These are phyloP conservation scores for Ophion obscuratus DNA, from an alignment of 2,888 invertebrate species.

Conservation along the genomic window DNA sequence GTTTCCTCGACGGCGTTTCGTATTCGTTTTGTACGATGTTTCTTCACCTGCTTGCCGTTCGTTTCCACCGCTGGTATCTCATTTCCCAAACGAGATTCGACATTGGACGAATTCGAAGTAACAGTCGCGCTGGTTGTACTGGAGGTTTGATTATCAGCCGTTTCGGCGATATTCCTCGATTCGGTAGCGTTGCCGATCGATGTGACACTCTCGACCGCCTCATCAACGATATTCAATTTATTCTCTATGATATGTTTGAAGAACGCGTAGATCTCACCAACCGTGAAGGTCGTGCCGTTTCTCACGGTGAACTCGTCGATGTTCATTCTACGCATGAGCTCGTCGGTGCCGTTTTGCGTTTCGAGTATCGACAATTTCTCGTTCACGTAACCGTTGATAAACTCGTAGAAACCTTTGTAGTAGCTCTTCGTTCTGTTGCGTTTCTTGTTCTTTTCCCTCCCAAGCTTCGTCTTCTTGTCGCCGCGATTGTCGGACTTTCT, in stretches of 20 bases:
- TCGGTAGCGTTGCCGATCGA: conserved; percentile 52
- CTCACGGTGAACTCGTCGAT: conserved; percentile 79
- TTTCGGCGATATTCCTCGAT: conserved; percentile 29
- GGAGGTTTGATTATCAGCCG: conserved; percentile 58
- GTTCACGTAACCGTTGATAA: conserved; percentile 81
- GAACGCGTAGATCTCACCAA: conserved; percentile 82
- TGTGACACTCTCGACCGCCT: conserved; percentile 44
- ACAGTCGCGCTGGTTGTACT: conserved; percentile 50
- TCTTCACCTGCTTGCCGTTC: conserved; percentile 72
- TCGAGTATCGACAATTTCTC: conserved; percentile 79
- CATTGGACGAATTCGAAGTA: conserved; percentile 62
- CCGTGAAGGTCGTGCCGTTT: conserved; percentile 81
- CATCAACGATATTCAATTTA: conserved; percentile 75
- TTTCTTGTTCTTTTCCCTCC: conserved; percentile 76
- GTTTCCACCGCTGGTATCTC: conserved; percentile 78
- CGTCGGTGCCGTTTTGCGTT: conserved; percentile 79
- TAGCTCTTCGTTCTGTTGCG: conserved; percentile 78
- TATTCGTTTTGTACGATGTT: conserved; percentile 81
- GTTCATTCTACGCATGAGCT: conserved; percentile 79
- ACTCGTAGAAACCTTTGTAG: conserved; percentile 82
- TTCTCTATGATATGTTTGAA: conserved; percentile 84
- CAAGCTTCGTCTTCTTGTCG: conserved; percentile 58
- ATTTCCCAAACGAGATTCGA: conserved; percentile 75
- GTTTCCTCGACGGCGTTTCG: conserved; percentile 76
- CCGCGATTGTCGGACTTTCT: conserved; percentile 62